Evolutionary conservation across 2,888 invertebrate genomes (phyloP).

Genomic region (Temnothorax rugatulus): DNA sequence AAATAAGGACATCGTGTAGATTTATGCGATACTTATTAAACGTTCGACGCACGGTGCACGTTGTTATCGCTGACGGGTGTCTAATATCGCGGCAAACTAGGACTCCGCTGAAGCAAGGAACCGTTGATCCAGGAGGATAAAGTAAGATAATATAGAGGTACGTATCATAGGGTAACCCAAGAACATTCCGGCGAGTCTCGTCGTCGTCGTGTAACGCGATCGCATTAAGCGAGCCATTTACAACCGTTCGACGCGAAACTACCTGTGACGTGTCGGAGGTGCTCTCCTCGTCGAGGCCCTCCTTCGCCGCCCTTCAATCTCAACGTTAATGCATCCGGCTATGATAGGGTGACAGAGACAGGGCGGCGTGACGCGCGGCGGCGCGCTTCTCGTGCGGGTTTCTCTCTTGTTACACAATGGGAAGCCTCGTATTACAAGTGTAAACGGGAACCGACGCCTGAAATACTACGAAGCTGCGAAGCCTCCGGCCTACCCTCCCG

Average conservation of each 20-base stretch:
- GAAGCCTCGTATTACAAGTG: slow-evolving; percentile 56
- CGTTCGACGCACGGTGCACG: not conserved
- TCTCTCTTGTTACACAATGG: slow-evolving; percentile 65
- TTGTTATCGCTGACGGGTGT: slow-evolving; percentile 13
- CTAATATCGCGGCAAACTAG: slow-evolving; percentile 22
- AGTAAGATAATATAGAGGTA: slow-evolving; percentile 28
- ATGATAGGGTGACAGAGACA: slow-evolving; percentile 34
- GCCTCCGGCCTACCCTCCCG: not conserved
- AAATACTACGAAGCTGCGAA: slow-evolving; percentile 47
- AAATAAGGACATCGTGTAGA: not conserved
- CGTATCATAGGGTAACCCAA: slow-evolving; percentile 24
- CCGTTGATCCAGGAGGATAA: slow-evolving; percentile 18
- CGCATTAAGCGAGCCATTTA: slow-evolving; percentile 39
- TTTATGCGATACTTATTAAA: not conserved
- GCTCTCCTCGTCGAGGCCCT: slow-evolving; percentile 10
- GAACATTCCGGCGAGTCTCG: slow-evolving; percentile 14
- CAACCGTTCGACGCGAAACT: slow-evolving; percentile 39
- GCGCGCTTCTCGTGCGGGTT: slow-evolving; percentile 51
- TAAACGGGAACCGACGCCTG: slow-evolving; percentile 47
- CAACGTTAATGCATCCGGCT: slow-evolving; percentile 61
- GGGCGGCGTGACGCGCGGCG: not conserved
- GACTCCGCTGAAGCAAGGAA: not conserved
- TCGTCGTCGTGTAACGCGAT: slow-evolving; percentile 44
- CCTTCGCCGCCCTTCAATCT: slow-evolving; percentile 58
- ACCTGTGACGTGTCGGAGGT: slow-evolving; percentile 11